Evolutionary conservation across 1,140 invertebrate species (phyloP), one percentile per base, ranked within the genome.

Genomic region (Hyles vespertilio): DNA sequence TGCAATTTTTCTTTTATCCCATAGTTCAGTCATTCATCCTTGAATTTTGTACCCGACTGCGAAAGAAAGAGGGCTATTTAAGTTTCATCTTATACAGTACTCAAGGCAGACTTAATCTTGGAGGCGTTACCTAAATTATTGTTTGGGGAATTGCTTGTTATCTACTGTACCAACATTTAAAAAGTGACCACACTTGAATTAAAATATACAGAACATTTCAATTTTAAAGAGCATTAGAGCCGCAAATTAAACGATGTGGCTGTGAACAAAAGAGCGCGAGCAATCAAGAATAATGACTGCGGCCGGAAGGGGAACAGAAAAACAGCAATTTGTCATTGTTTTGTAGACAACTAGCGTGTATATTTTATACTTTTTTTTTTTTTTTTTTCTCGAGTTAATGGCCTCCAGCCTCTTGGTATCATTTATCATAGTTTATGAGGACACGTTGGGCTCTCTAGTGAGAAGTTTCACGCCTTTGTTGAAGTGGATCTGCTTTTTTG

Each of bases 251-350:
- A 59, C 40, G 40, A 44, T 59, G 40, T 52, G n/a, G 34, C 34
- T 36, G 5, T 10, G 46, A 56, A 44, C 40, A 56, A 55, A 63
- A 53, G 56, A 61, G 44, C 40, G 36, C 61, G 44, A 58, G 61
- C 56, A 69, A 69, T 66, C 61, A 69, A 69, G 58, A 60, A 61
- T 61, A 66, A 69, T 63, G 58, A 48, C 7, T 40, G 34, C 32
- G 51, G 32, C 55, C 46, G 50, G 49, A 44, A 46, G 50, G 56
- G 47, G 36, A 48, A 12, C 12, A 44, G 58, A 49, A 54, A 54
- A 54, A 62, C 61, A 63, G 60, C 58, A 56, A 69, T 69, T 69
- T 69, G 67, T 69, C 67, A 69, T 63, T 69, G 63, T 69, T 63
- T 58, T 62, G 51, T 50, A 58, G 56, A 43, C 45, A 34, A 44